These are phyloP conservation scores for Tridacna gigas DNA, from an alignment of 2,888 invertebrate genomes.

Conservation along the genomic window DNA sequence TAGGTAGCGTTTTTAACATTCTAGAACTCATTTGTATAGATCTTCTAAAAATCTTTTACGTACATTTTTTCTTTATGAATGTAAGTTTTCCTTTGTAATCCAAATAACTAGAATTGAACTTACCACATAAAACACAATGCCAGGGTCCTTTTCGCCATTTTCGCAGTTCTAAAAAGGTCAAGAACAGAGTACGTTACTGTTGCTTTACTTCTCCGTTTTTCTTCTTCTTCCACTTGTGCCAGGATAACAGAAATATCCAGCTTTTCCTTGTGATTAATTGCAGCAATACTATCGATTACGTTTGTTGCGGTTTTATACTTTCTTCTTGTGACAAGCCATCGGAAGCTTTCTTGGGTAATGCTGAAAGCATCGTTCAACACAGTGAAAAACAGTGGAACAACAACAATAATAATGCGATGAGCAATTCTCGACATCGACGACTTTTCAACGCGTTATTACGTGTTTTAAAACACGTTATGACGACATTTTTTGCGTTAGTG, in stretches of 20 bases:
- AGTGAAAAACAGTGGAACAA: no score
- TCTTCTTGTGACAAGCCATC: slow-evolving; percentile 49
- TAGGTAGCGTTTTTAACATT: no score
- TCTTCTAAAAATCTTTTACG: no score
- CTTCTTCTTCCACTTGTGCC: slow-evolving; percentile 15
- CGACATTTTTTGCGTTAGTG: no score
- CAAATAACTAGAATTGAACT: no score
- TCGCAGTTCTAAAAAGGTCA: slow-evolving; percentile 32
- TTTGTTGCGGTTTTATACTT: slow-evolving; percentile 34
- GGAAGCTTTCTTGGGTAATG: slow-evolving; percentile 52
- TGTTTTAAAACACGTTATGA: no score
- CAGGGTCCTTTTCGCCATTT: slow-evolving; percentile 37
- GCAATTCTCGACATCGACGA: no score
- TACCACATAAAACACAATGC: slow-evolving; percentile 47
- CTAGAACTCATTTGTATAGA: no score
- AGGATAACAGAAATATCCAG: slow-evolving; percentile 38
- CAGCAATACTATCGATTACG: slow-evolving; percentile 31
- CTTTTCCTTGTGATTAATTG: slow-evolving; percentile 24
- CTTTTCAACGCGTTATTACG: no score
- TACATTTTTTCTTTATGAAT: no score
- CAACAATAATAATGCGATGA: no score
- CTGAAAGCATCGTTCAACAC: background rate
- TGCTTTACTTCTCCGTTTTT: background rate
- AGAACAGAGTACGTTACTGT: slow-evolving; percentile 25
- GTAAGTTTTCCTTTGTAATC: no score